Evolutionary conservation across 2,797 vertebrate species (phyloP).

Genomic region (Darevskia nairensis): DNA sequence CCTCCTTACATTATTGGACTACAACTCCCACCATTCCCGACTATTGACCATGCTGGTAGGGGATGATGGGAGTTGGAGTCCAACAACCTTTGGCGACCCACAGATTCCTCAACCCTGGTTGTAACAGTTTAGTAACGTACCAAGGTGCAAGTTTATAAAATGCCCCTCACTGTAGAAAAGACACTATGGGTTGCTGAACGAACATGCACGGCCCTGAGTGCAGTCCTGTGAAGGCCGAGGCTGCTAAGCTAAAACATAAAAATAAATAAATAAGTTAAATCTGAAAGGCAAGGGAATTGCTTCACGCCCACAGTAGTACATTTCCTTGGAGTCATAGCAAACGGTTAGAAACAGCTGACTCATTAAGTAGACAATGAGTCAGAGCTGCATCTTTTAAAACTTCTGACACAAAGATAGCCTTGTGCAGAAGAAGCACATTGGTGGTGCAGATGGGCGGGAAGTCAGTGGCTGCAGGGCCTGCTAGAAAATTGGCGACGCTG

Average conservation of each 20-base stretch:
- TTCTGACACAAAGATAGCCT: not conserved
- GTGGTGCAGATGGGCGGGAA: not conserved
- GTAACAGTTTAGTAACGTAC: not conserved
- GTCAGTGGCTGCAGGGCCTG: rapidly evolving
- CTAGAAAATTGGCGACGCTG: not conserved
- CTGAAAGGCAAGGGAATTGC: not conserved
- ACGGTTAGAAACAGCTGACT: conserved; percentile 10
- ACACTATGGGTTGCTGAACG: not conserved
- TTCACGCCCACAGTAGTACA: conserved; percentile 8
- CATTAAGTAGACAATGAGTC: conserved; percentile 23
- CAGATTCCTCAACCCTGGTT: not conserved
- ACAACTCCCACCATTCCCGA: too few relatives aligned
- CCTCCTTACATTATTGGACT: too few relatives aligned
- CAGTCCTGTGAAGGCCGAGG: not conserved
- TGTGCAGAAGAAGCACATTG: not conserved
- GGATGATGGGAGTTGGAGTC: too few relatives aligned
- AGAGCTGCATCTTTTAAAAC: not conserved
- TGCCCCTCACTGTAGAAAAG: not conserved
- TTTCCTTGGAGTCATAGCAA: conserved; percentile 16
- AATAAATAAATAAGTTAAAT: too few relatives aligned
- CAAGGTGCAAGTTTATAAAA: not conserved
- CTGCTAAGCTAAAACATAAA: not conserved
- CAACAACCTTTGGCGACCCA: too few relatives aligned
- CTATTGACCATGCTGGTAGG: too few relatives aligned
- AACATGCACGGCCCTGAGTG: not conserved